phyloP scores from a whole-genome alignment of 2,113 vertebrate genomes.

The Phalacrocorax carbo region DNA sequence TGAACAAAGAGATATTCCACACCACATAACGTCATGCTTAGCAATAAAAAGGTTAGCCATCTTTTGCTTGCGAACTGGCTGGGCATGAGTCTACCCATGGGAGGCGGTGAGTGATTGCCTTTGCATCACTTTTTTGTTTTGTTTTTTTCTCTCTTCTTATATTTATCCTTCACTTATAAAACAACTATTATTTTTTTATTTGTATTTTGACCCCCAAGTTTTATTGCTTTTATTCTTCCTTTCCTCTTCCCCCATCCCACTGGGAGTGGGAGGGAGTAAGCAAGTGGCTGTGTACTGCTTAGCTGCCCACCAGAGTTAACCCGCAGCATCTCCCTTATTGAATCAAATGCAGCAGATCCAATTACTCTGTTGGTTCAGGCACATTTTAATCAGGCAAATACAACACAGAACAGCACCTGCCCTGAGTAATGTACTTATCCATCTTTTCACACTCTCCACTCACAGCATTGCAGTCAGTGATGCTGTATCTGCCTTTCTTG shows the following conservation, averaged over 20 bases:
- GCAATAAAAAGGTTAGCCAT: neutral
- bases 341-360: neutral
- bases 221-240: neutral
- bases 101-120: neutral
- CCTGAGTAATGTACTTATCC: neutral
- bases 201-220: neutral
- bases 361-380: neutral
- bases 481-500: neutral
- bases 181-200: neutral
- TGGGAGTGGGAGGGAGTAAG: neutral
- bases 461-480: neutral
- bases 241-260: neutral
- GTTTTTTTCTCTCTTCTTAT: neutral
- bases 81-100: neutral
- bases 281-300: neutral
- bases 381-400: neutral
- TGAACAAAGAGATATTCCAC: neutral
- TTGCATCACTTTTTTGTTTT: neutral
- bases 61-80: neutral
- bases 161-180: neutral
- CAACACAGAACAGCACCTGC: neutral
- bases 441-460: neutral
- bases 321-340: neutral
- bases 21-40: accelerated
- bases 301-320: neutral